These are phyloP conservation scores for Lichenostomus cassidix DNA, from an alignment of 2,113 vertebrate species.

Conservation along the genomic window DNA sequence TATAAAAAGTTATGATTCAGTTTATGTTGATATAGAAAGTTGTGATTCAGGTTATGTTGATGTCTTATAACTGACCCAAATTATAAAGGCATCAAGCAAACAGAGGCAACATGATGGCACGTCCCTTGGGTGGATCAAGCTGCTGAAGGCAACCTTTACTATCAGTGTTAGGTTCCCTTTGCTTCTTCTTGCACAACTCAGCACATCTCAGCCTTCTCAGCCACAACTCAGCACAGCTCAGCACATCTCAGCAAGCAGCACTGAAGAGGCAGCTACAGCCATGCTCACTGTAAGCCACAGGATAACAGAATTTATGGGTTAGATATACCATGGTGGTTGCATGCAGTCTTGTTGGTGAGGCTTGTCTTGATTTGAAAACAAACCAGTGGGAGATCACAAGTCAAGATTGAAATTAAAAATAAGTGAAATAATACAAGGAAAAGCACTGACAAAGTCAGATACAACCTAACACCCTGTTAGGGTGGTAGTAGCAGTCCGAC, in stretches of 20 bases:
- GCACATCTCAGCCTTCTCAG: not conserved
- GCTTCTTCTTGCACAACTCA: not conserved
- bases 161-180: not conserved
- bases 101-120: fast-evolving
- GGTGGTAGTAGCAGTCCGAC: too few relatives aligned
- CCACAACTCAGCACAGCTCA: fast-evolving
- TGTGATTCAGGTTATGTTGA: too few relatives aligned
- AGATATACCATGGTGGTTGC: not conserved
- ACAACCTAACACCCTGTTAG: too few relatives aligned
- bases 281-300: not conserved
- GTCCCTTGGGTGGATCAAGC: not conserved
- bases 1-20: too few relatives aligned
- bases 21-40: too few relatives aligned
- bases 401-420: too few relatives aligned
- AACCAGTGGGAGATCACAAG: too few relatives aligned
- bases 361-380: too few relatives aligned
- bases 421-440: too few relatives aligned
- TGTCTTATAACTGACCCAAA: too few relatives aligned
- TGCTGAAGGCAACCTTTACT: not conserved
- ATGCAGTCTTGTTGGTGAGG: not conserved
- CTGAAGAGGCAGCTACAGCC: not conserved
- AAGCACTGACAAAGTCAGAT: too few relatives aligned
- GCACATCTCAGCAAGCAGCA: not conserved
- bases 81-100: not conserved
- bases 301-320: not conserved